Percentiles rank a stretch among this genome's conserved stretches.
phyloP scores from a whole-genome alignment of 2,888 invertebrate species.

The Podotricha telesiphe region DNA sequence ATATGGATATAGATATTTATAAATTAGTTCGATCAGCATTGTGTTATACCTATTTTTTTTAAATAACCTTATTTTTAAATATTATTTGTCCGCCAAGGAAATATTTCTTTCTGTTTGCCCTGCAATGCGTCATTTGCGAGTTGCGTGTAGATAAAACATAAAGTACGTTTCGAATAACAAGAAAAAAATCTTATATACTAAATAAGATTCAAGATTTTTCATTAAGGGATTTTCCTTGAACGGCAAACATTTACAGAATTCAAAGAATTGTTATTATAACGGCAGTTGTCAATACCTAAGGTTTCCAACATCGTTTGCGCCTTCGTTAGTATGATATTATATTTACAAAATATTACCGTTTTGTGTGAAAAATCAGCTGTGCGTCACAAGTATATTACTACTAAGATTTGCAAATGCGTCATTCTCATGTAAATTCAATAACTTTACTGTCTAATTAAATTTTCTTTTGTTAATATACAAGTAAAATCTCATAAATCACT shows the following conservation, averaged over 20 bases:
- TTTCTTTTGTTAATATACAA: too few species aligned
- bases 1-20: too few species aligned
- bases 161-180: neutral
- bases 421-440: neutral
- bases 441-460: too few species aligned
- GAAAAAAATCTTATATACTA: conserved; percentile 12
- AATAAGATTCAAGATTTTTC: neutral
- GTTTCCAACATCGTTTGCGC: neutral
- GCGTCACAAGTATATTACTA: too few species aligned
- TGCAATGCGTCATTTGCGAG: neutral
- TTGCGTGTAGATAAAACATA: neutral
- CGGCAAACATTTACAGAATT: conserved; percentile 43
- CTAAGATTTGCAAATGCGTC: neutral
- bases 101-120: neutral
- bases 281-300: conserved; percentile 4
- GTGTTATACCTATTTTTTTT: too few species aligned
- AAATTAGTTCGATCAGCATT: too few species aligned
- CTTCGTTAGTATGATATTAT: neutral
- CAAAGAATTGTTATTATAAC: conserved; percentile 40
- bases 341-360: neutral
- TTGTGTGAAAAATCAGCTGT: too few species aligned
- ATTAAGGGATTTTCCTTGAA: conserved; percentile 28
- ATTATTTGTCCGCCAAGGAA: neutral
- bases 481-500: too few species aligned
- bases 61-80: too few species aligned